These are phyloP conservation scores for Drosophila bipectinata DNA, from an alignment of 1,140 invertebrate genomes.

Conservation along the genomic window DNA sequence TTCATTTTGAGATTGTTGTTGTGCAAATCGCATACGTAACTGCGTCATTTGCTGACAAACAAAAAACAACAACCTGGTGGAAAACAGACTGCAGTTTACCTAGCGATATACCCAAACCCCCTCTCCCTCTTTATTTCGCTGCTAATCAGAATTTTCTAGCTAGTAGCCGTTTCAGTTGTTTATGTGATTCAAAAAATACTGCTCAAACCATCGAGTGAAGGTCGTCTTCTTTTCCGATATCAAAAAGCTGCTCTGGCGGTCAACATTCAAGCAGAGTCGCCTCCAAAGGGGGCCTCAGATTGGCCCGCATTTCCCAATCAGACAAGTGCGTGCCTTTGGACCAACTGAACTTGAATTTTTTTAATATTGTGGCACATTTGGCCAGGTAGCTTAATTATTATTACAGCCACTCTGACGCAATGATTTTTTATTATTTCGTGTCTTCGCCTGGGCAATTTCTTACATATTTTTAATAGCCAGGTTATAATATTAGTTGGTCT, in stretches of 20 bases:
- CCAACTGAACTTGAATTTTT: constrained; percentile 73
- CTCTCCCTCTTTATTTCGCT: not conserved
- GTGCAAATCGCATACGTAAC: constrained; percentile 75
- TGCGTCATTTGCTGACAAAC: constrained; percentile 66
- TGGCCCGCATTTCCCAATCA: constrained; percentile 18
- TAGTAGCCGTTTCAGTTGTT: constrained; percentile 8
- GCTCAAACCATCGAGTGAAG: constrained; percentile 43
- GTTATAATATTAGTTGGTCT: constrained; percentile 23
- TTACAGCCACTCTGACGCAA: constrained; percentile 60
- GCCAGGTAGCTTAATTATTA: constrained; percentile 36
- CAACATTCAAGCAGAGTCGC: constrained; percentile 38
- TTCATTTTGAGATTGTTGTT: constrained; percentile 29
- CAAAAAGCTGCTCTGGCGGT: constrained; percentile 49
- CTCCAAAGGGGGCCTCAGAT: constrained; percentile 7
- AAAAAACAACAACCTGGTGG: constrained; percentile 21
- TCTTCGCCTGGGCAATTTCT: constrained; percentile 23
- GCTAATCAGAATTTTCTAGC: constrained; percentile 56
- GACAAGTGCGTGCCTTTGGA: constrained; percentile 21
- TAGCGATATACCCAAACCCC: constrained; percentile 6
- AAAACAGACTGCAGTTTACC: constrained; percentile 16
- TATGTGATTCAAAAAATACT: constrained; percentile 22
- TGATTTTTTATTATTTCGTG: constrained; percentile 48
- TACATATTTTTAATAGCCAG: constrained; percentile 30
- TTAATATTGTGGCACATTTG: constrained; percentile 17
- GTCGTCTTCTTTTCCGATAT: constrained; percentile 59